Conservation (phyloP, 2,113 vertebrate species). For the Catharus bicknelli region DNA sequence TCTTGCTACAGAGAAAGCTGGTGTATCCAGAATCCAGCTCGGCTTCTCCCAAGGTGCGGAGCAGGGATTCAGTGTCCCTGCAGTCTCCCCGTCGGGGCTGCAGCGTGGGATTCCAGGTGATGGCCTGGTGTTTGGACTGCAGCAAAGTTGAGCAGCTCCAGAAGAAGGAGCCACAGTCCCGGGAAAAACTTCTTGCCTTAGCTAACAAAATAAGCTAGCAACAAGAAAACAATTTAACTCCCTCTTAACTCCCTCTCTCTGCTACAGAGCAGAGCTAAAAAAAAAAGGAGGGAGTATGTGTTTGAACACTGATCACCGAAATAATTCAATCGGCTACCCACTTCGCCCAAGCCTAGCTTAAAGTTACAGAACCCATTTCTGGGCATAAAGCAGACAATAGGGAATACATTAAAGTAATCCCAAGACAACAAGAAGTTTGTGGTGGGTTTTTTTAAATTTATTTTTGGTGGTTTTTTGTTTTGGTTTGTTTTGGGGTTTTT, state of each 20-base stretch:
- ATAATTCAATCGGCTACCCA: accelerated
- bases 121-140: accelerated
- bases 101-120: background rate
- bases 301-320: background rate
- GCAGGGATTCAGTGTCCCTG: no score
- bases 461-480: no score
- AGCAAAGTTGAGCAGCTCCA: background rate
- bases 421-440: background rate
- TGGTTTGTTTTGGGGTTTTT: no score
- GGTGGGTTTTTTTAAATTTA: no score
- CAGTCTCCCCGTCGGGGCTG: no score
- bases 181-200: background rate
- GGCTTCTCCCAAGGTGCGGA: background rate
- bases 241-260: background rate
- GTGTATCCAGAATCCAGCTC: background rate
- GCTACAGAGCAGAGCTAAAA: background rate
- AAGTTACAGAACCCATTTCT: no score
- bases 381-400: background rate
- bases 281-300: background rate
- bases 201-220: background rate
- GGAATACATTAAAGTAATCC: background rate
- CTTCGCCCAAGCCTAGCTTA: no score
- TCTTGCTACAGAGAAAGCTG: no score
- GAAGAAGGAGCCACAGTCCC: background rate
- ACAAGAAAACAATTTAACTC: background rate